Base-by-base conservation (phyloP, 1,140 invertebrate species). In the Tetranychus cinnabarinus region DNA sequence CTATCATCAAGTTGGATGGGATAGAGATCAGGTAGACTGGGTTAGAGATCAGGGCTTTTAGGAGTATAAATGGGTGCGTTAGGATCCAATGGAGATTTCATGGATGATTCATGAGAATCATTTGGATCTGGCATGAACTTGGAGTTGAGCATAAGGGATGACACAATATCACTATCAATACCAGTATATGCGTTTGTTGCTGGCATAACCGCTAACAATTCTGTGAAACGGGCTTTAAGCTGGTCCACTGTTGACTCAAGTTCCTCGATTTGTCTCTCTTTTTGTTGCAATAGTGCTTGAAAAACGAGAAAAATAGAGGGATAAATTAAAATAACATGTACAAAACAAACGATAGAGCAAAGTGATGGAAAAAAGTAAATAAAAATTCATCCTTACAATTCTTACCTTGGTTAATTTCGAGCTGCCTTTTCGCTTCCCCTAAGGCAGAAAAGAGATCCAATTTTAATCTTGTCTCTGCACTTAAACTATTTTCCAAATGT, bases 361-460 rank as follows among this genome's bases (percentile, higher is more conserved):
- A 50, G 13, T 7, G 5, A 52, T 33, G n/a, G 2, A 23, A 52
- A n/a, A n/a, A 2, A 6, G 8, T 1, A n/a, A 52, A 31, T n/a
- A 15, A 15, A 50, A 50, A 50, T 15, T 4, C 8, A 8, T 31
- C 7, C n/a, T 52, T 4, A 52, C 5, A 23, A 23, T 31, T n/a
- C 50, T 23, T 74, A 95, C 90, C 82, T 72, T 91, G 86, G 74
- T 83, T 81, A 71, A 93, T 87, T 76, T 89, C 85, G 64, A 96
- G 77, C 71, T 92, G 85, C 54, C 90, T 78, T 73, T 92, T 91
- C 47, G 86, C 88, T 71, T 92, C 91, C 33, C 90, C 91, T 46
- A 96, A 79, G 62, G 90, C 91, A 61, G 88, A 92, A 74, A 96
- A 93, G 61, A 97, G 78, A 76, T 96, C 89, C 62, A 96, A 79